Evolutionary conservation across 2,797 vertebrate species (phyloP), one percentile per base, ranked within the genome.

Genomic region (Heliangelus exortis): DNA sequence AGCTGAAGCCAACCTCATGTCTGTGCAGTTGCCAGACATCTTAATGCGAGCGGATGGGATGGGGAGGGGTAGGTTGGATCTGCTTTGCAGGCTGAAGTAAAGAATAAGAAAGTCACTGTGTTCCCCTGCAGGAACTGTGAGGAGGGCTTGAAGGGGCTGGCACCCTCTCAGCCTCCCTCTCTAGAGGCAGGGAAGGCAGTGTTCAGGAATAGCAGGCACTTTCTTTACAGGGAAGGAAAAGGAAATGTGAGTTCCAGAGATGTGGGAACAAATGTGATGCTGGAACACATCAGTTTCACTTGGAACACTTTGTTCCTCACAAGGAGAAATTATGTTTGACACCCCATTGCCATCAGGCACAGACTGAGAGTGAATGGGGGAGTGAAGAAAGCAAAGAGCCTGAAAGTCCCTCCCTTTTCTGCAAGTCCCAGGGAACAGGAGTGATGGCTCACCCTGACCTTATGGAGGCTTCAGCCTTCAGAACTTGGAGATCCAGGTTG

Each of bases 1-100:
- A 90, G 92, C 73, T 89, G 73, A 95, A 86, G 78, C 54, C 59
- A 95, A 55, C 68, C 74, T 93, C 28, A 2, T n/a, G 33, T 79
- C 79, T 92, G 76, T 65, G 71, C 58, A 39, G 75, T 80, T 91
- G 81, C 65, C 84, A 95, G 78, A 82, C 3, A 3, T 74, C 48
- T 92, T 84, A 92, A 75, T 69, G 78, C 1, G 15, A 87, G 31
- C n/a, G 59, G 62, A 55, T 61, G 63, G 51, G 73, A 73, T 68
- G 61, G 63, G 57, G n/a, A 5, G 9, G 58, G 21, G 62, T 91
- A 41, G 61, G 48, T 33, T 79, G 53, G 23, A 77, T 50, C 72
- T 36, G 12, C 39, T 61, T 78, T 78, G 78, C 33, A 79, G 33
- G n/a, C n/a, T 78, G 28, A 84, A 51, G 61, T 12, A 39, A 74